phyloP scores from a whole-genome alignment of 2,113 vertebrate species.

The Sciurus niger region DNA sequence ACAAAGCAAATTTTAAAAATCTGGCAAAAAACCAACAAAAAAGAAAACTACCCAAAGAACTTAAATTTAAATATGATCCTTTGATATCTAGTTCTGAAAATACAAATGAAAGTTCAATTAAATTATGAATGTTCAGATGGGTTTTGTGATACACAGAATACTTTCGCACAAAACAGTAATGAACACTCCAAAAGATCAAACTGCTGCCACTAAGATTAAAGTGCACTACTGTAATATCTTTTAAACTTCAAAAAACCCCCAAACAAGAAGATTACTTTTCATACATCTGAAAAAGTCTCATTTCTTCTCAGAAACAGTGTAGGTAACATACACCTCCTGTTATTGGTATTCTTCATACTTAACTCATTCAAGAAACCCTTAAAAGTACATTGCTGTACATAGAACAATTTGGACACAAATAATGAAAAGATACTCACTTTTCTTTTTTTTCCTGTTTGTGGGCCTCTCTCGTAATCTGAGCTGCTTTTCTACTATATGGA shows the following conservation, averaged over 20 bases:
- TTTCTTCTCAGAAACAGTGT: background rate
- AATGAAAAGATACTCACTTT: conserved; percentile 87
- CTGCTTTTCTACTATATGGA: conserved; percentile 97
- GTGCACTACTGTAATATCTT: background rate
- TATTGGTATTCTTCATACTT: background rate
- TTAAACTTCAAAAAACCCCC: background rate
- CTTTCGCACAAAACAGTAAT: background rate
- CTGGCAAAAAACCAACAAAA: conserved; percentile 38
- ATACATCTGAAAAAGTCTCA: conserved; percentile 1
- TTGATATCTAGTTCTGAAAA: conserved; percentile 39
- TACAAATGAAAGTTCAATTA: background rate
- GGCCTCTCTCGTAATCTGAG: conserved; percentile 92
- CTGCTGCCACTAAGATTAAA: background rate
- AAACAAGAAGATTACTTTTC: background rate
- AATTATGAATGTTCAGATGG: background rate
- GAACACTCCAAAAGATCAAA: conserved; percentile 13
- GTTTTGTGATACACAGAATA: background rate
- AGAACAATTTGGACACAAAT: background rate
- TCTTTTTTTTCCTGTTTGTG: conserved; percentile 94
- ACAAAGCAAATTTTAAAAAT: conserved; percentile 64
- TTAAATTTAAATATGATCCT: conserved; percentile 47
- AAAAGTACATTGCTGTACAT: too few relatives aligned
- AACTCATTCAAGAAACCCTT: background rate
- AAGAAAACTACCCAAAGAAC: conserved; percentile 33
- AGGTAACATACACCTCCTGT: background rate